Percentiles rank a stretch among this genome's conserved stretches.
phyloP scores from a whole-genome alignment of 1,140 invertebrate genomes.

The Meloidogyne exigua region DNA sequence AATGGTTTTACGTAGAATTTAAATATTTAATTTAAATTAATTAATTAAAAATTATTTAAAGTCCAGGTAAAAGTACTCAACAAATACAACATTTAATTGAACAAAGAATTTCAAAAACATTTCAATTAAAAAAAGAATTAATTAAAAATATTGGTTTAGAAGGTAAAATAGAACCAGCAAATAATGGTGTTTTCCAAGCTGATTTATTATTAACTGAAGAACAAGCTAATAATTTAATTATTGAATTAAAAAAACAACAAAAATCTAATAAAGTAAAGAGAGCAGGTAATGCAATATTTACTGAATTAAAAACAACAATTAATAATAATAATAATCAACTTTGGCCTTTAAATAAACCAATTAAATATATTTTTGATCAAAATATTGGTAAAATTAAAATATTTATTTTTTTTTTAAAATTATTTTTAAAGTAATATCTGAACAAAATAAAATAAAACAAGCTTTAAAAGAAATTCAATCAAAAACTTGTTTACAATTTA shows the following conservation, averaged over 20 bases:
- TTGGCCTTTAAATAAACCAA: slow-evolving; percentile 43
- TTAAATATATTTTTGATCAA: slow-evolving; percentile 44
- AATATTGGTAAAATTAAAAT: slow-evolving; percentile 32
- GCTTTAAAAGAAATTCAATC: slow-evolving; percentile 56
- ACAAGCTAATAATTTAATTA: slow-evolving; percentile 28
- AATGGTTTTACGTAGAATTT: too few species aligned
- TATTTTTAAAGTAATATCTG: slow-evolving; percentile 37
- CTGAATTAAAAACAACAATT: slow-evolving; percentile 21
- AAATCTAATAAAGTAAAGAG: not conserved
- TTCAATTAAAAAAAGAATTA: slow-evolving; percentile 48
- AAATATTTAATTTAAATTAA: not conserved
- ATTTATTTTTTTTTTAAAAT: not conserved
- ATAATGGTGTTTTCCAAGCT: slow-evolving; percentile 52
- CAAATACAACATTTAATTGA: slow-evolving; percentile 47
- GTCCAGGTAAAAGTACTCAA: slow-evolving; percentile 8
- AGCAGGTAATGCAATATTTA: slow-evolving; percentile 42
- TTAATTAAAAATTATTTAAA: slow-evolving; percentile 7
- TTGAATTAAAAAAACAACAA: slow-evolving; percentile 4
- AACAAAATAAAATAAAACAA: slow-evolving; percentile 42
- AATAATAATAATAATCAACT: not conserved
- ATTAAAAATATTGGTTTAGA: slow-evolving; percentile 46
- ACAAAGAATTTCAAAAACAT: slow-evolving; percentile 41
- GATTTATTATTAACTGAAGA: slow-evolving; percentile 50
- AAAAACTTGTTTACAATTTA: slow-evolving; percentile 57
- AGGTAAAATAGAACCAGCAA: slow-evolving; percentile 37